Evolutionary conservation across 2,113 vertebrate species (phyloP), one percentile per base, ranked within the genome.

Genomic region (Isurus oxyrinchus): DNA sequence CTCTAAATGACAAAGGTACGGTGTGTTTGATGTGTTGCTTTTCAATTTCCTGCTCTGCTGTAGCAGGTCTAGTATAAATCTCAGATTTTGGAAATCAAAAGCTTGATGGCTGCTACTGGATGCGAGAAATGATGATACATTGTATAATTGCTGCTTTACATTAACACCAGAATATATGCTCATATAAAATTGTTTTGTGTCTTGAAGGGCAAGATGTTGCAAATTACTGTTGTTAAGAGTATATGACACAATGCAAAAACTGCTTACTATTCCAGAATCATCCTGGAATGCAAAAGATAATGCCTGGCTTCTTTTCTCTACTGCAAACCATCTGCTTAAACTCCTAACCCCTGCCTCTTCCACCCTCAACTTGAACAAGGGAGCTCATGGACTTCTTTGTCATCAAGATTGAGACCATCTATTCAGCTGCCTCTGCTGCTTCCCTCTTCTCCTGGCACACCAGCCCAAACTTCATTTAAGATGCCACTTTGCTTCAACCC

Each of bases 1-100:
- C 97, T 97, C 98, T 99, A 97, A 98, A 98, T 98, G 98, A 97
- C 90, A 98, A 97, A 99, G 99, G 99, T 99, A 99, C 97, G 90
- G 97, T 96, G 67, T 59, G 55, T 27, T 61, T 57, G 53, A 93
- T 93, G 27, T 27, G 16, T 40, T 63, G 57, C 61, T 61, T n/a
- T 35, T 94, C n/a, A 35, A 94, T 94, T 94, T 94, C 35, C 91
- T 94, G 91, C 16, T 66, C n/a, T 94, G 57, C 91, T 66, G 55
- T 40, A 66, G 59, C 16, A 63, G 57, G 61, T 94, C 57, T 61
- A 40, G 35, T 66, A 40, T 25, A 66, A 61, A n/a, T 66, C 61
- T 67, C 61, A 6, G n/a, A 67, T 40, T 67, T 40, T 94, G 21
- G 21, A 44, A 66, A 44, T 67, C 8, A 19, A 44, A 94, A 66